A percentile compares a stretch with the other conserved stretches of the same genome.
Evolutionary conservation across 1,140 invertebrate species (phyloP).

Genomic region (Magallana ariakensis): DNA sequence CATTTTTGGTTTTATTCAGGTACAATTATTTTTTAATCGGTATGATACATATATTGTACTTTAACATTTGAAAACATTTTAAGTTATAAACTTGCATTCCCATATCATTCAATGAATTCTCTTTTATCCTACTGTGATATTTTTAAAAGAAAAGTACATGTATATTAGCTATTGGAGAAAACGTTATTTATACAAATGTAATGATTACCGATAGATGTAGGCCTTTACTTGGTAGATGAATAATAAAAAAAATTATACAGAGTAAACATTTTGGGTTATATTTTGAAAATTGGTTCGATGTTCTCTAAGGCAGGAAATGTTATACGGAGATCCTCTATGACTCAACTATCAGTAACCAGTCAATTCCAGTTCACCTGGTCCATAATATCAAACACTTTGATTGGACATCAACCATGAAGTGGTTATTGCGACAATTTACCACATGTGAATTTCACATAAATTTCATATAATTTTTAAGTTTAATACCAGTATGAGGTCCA

Average conservation of each 20-base stretch:
- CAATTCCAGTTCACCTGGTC: too few species aligned
- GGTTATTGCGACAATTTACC: too few species aligned
- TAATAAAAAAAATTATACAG: neutral
- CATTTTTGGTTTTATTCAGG: too few species aligned
- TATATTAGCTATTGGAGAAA: neutral
- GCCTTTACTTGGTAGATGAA: neutral
- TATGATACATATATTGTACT: too few species aligned
- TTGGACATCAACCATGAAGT: too few species aligned
- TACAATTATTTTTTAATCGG: too few species aligned
- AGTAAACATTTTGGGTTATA: neutral
- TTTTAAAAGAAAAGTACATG: neutral
- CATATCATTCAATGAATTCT: neutral
- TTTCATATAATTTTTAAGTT: too few species aligned
- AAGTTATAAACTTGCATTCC: neutral
- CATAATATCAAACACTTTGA: too few species aligned
- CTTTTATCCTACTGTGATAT: neutral
- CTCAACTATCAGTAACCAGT: too few species aligned
- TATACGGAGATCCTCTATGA: neutral
- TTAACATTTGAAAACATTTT: too few species aligned
- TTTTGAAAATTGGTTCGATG: neutral
- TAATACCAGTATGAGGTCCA: too few species aligned
- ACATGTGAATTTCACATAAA: too few species aligned
- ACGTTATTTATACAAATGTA: neutral
- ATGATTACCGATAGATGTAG: neutral
- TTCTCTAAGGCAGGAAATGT: neutral